Base-by-base conservation (phyloP, 2,888 invertebrate genomes). In the Amphimallon solstitiale region DNA sequence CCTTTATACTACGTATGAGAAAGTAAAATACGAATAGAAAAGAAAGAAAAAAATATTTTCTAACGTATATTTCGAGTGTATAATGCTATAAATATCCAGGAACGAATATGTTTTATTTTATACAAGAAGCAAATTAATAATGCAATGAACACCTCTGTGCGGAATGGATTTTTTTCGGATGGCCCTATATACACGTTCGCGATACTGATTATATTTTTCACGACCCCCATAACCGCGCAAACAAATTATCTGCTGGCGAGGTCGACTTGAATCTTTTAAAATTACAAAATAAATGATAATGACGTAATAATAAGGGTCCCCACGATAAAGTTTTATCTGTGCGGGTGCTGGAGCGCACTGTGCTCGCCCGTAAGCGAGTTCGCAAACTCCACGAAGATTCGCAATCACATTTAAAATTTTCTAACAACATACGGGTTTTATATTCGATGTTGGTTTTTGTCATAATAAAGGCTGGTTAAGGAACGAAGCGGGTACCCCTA, bases 281-380 rank as follows among this genome's bases (percentile, higher is more conserved):
- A 71, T 72, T 71, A 66, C 69, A 43, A 65, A 70, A 70, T 68
- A 69, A 70, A 73, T 71, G 73, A 71, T 73, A 71, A 73, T 70
- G 71, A 68, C 69, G 69, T 70, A 71, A 70, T 73, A 73, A 73
- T 72, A 73, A 73, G 72, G 71, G 73, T 66, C 46, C 61, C 38
- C 34, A 65, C 61, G 68, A 71, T 70, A 70, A 70, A 51, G 51
- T 51, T 51, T 51, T 51, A 51, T 51, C 51, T 51, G 35, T 51
- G 51, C 51, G 51, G 51, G 51, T 35, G 35, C 35, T 35, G 34
- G 19, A 10, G 19, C 45, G 45, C 45, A n/a, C 34, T 5, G 15
- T 35, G 14, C 49, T 14, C 49, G 49, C 29, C 49, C 48, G 48
- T n/a, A 29, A 49, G n/a, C 17, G 45, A 19, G 29, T 29, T 29